Evolutionary conservation across 2,797 vertebrate species (phyloP).

Genomic region (Bovichtus variegatus): DNA sequence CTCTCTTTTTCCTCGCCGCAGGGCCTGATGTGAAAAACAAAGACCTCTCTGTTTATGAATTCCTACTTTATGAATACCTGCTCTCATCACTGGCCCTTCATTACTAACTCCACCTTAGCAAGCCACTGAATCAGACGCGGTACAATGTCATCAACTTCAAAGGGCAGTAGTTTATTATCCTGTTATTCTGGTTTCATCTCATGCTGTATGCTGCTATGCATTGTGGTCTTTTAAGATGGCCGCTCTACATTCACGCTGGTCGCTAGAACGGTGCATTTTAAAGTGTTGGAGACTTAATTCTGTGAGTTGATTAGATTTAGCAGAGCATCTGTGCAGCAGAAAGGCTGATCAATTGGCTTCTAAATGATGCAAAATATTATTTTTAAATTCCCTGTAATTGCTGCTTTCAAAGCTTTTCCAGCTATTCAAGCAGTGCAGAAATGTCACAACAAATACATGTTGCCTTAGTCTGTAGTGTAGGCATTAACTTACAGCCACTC

Average conservation of each 20-base stretch:
- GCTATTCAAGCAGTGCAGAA: not conserved
- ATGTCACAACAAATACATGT: not conserved
- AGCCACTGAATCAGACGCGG: constrained; percentile 25
- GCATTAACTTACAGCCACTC: constrained; percentile 89
- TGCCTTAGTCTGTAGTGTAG: not conserved
- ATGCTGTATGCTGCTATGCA: not conserved
- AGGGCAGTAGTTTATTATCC: not conserved
- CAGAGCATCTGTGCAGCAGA: constrained; percentile 13
- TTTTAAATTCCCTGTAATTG: constrained; percentile 3
- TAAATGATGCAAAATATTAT: constrained; percentile 4
- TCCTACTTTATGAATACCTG: constrained; percentile 49
- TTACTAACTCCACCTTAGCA: constrained; percentile 17
- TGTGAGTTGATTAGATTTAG: constrained; percentile 12
- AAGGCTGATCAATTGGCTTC: constrained; percentile 4
- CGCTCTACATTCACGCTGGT: constrained; percentile 1
- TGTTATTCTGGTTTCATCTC: constrained; percentile 14
- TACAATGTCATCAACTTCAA: constrained; percentile 25
- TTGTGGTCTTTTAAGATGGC: not conserved
- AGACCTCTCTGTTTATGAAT: constrained; percentile 55
- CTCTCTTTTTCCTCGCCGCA: constrained; percentile 6
- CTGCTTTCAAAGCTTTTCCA: constrained; percentile 13
- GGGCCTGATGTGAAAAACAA: constrained; percentile 59
- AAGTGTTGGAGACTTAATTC: constrained; percentile 6
- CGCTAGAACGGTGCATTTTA: not conserved
- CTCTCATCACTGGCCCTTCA: constrained; percentile 33